Percentiles rank a stretch among this genome's conserved stretches.
Conservation (phyloP, 2,113 vertebrate genomes). For the Lichenostomus cassidix region DNA sequence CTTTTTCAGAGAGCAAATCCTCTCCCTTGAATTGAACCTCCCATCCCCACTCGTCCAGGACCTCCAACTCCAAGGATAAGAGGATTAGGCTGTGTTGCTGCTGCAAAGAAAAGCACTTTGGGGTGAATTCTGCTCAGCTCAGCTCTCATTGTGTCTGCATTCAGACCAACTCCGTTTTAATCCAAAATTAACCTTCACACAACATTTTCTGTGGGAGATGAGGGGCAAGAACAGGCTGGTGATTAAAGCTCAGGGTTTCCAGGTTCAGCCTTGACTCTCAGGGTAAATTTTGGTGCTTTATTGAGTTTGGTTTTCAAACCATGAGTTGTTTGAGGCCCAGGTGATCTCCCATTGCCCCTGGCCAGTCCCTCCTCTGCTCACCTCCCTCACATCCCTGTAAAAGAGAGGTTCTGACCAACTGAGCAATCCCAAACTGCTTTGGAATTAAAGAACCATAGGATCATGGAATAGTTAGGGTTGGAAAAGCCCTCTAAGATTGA, state of each 20-base stretch:
- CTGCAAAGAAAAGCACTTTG: background rate
- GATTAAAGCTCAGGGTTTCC: background rate
- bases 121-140: background rate
- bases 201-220: background rate
- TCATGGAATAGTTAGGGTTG: background rate
- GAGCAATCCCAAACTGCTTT: background rate
- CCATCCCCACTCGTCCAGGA: background rate
- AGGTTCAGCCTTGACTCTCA: background rate
- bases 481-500: background rate
- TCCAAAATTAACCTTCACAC: background rate
- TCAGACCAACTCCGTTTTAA: background rate
- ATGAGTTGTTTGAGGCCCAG: background rate
- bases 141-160: background rate
- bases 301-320: fast-evolving
- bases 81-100: background rate
- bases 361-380: background rate
- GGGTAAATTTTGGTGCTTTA: background rate
- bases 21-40: background rate
- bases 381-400: background rate
- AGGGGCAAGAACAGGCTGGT: background rate
- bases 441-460: background rate
- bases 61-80: background rate
- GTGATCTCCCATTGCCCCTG: background rate
- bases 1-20: slow-evolving; percentile 36
- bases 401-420: background rate